A percentile compares a stretch with the other conserved stretches of the same genome.
These are phyloP conservation scores for Hirtodrosophila confusa DNA, from an alignment of 2,888 invertebrate species.

Conservation along the genomic window DNA sequence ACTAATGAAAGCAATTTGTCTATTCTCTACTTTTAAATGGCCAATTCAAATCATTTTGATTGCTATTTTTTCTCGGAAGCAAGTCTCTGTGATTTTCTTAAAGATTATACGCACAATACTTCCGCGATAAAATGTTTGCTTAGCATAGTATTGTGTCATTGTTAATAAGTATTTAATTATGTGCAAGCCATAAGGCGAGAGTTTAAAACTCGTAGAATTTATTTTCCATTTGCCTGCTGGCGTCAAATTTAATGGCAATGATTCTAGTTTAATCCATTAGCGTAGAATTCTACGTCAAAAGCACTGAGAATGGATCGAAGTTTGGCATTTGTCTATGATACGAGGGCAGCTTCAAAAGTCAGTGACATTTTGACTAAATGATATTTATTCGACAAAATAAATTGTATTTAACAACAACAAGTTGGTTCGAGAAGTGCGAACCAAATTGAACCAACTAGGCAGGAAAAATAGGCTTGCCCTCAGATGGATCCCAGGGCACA, in stretches of 20 bases:
- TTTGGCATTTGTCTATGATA: no score
- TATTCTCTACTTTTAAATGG: constrained; percentile 40
- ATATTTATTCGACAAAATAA: no score
- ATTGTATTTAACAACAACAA: no score
- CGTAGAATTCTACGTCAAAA: neutral
- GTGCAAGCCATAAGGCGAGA: constrained; percentile 16
- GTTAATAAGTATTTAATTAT: constrained; percentile 58
- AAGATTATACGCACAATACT: constrained; percentile 23
- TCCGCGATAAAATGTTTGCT: constrained; percentile 41
- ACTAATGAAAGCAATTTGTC: constrained; percentile 63
- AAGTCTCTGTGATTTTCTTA: constrained; percentile 14
- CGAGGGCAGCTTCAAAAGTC: no score
- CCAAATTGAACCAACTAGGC: no score
- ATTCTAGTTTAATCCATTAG: constrained; percentile 10
- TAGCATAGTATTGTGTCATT: constrained; percentile 42
- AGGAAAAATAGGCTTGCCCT: no score
- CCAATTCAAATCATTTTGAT: constrained; percentile 8
- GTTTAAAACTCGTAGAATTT: constrained; percentile 8
- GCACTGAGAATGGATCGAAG: neutral
- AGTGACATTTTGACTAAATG: no score
- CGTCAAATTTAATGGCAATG: constrained; percentile 12
- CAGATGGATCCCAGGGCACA: no score
- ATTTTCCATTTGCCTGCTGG: constrained; percentile 4
- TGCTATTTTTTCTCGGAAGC: constrained; percentile 1
- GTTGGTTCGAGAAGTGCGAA: no score